phyloP scores from a whole-genome alignment of 2,113 vertebrate species.

The Ochotona curzoniae region DNA sequence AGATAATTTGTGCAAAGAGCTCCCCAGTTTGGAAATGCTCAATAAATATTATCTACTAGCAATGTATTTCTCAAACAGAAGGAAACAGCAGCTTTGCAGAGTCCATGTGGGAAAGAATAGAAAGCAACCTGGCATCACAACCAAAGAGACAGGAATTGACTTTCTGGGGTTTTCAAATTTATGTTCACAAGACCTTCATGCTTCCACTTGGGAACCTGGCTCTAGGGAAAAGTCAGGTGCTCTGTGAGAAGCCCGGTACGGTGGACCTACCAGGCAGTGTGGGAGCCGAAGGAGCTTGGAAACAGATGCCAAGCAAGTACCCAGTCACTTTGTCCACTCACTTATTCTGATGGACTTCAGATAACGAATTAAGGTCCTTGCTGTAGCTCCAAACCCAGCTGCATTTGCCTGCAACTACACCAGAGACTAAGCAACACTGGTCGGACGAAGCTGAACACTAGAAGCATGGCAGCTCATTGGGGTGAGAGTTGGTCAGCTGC shows the following conservation, averaged over 20 bases:
- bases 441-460: neutral
- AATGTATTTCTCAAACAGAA: neutral
- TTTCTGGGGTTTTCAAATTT: neutral
- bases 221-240: neutral
- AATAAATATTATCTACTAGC: neutral
- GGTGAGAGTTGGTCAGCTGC: neutral
- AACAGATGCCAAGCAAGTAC: neutral
- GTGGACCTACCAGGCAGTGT: fast-evolving
- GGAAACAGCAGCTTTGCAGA: neutral
- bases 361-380: neutral
- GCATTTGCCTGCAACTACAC: neutral
- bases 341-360: neutral
- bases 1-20: neutral
- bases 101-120: neutral
- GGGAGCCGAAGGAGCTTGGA: neutral
- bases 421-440: neutral
- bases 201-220: neutral
- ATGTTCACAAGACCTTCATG: neutral
- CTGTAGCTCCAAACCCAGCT: neutral
- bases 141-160: too few species aligned
- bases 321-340: neutral
- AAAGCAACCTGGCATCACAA: neutral
- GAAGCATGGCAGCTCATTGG: neutral
- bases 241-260: neutral
- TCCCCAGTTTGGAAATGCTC: neutral